Evolutionary conservation across 2,888 invertebrate species (phyloP), one percentile per base, ranked within the genome.

Genomic region (Lamellibrachia satsuma): DNA sequence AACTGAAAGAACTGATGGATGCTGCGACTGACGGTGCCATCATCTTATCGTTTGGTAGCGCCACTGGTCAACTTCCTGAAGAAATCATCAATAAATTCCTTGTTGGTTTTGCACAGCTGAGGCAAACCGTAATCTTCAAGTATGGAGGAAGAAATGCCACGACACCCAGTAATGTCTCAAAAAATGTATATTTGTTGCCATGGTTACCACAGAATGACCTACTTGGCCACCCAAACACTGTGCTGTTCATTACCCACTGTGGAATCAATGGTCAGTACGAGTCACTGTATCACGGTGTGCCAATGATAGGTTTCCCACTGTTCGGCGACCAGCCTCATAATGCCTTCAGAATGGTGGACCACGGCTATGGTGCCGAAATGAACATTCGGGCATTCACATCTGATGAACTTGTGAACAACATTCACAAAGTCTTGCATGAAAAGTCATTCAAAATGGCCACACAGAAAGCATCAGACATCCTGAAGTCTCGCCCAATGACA

Each of bases 1-100:
- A 94, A 9, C 91, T 94, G 11, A 90, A 93, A 57, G 52, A 91
- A 1, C 94, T 95, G 90, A 93, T 94, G 92, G 92, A 94, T 52
- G 92, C 91, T 2, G 93, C 94, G 0, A 93, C 90, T 27, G 27
- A 94, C 8, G 95, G 95, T 3, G 94, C 94, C 8, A 93, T 95
- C 7, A 22, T 95, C 4, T 94, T 94, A 27, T 94, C 95, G 1
- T 95, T 95, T 92, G 95, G 95, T 22, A 93, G 94, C 55, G 11
- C 93, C 27, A 93, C 93, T 1, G 52, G 90, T 8, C 27, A 92
- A 11, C 3, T 94, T 0, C 94, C 95, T 3, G 15, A 52, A 3
- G 27, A 93, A n/a, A 92, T 93, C 39, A 52, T 55, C 1, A 57
- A 92, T 51, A 93, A 91, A 55, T 90, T 95, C 27, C 57, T 94